Evolutionary conservation across 23 tunicate species (phyloP).

Genomic region (Ciona savignyi): DNA sequence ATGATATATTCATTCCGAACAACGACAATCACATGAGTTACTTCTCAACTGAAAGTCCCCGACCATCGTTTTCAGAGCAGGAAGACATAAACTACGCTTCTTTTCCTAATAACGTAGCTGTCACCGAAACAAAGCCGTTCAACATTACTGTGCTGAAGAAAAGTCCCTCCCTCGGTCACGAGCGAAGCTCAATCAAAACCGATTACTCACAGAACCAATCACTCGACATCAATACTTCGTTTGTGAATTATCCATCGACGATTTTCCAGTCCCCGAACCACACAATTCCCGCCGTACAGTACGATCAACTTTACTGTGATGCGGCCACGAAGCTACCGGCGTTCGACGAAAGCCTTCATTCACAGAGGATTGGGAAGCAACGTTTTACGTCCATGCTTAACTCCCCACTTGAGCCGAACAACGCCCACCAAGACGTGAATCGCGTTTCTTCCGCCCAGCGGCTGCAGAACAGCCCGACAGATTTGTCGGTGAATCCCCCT

Average conservation of each 20-base stretch:
- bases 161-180: background rate
- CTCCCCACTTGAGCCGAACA: constrained; percentile 19
- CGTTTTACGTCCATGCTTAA: constrained; percentile 43
- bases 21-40: background rate
- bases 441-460: constrained; percentile 21
- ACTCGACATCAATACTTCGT: background rate
- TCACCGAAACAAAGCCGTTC: background rate
- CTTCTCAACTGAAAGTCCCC: background rate
- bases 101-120: background rate
- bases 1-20: constrained; percentile 1
- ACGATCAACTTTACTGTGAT: background rate
- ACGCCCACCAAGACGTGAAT: background rate
- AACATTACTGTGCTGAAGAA: too few species aligned
- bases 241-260: background rate
- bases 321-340: background rate
- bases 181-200: background rate
- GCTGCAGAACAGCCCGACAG: constrained; percentile 38
- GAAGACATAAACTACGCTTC: background rate
- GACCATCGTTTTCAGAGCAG: background rate
- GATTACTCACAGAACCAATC: background rate
- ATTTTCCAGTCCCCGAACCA: background rate
- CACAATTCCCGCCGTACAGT: background rate
- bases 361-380: background rate
- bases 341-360: background rate
- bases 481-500: constrained; percentile 42